Conservation (phyloP, 2,797 vertebrate genomes). For the Pygocentrus nattereri region DNA sequence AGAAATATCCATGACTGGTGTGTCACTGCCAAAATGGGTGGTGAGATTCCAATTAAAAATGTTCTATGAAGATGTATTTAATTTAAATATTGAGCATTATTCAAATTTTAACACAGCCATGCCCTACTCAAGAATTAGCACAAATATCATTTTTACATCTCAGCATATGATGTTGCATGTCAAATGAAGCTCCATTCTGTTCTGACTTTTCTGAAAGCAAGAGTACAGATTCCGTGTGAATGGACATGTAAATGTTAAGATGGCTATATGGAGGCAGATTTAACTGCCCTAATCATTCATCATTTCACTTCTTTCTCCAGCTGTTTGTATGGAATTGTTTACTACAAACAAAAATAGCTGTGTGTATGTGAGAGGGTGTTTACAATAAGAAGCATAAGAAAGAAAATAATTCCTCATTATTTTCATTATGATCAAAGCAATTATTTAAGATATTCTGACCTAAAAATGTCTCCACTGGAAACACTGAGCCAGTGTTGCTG, state of each 20-base stretch:
- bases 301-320: conserved; percentile 5
- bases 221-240: not conserved
- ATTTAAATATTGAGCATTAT: too few species aligned
- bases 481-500: conserved; percentile 67
- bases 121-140: conserved; percentile 32
- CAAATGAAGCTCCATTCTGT: not conserved
- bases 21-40: not conserved
- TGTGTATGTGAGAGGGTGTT: conserved; percentile 15
- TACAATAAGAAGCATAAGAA: not conserved
- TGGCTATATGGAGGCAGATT: not conserved
- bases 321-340: conserved; percentile 35
- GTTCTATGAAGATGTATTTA: conserved; percentile 14
- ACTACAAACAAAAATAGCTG: conserved; percentile 34
- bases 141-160: conserved; percentile 12
- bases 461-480: conserved; percentile 73
- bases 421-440: conserved; percentile 73
- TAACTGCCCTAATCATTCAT: conserved; percentile 23
- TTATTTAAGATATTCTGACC: conserved; percentile 69
- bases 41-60: not conserved
- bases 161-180: conserved; percentile 23
- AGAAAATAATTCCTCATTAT: conserved; percentile 68
- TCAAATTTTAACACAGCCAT: conserved; percentile 9
- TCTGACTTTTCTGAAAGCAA: conserved; percentile 8
- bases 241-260: conserved; percentile 35
- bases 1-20: not conserved